Percentiles rank a stretch among this genome's conserved stretches.
These are phyloP conservation scores for Eremophila alpestris DNA, from an alignment of 2,797 vertebrate genomes.

Conservation along the genomic window DNA sequence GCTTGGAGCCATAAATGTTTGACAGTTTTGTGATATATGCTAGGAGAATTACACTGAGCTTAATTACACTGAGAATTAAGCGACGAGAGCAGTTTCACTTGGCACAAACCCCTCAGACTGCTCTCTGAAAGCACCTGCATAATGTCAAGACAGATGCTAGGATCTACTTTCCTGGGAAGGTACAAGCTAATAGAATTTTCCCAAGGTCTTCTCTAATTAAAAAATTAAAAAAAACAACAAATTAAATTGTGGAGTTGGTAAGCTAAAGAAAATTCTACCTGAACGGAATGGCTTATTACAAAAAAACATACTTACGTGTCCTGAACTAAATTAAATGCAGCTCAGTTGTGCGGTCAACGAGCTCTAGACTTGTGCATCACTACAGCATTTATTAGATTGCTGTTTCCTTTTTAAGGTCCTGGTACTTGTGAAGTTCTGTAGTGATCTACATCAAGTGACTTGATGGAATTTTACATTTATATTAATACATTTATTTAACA, in stretches of 20 bases:
- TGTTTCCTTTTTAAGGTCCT: background rate
- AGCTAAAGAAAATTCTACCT: background rate
- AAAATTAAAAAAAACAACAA: background rate
- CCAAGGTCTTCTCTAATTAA: background rate
- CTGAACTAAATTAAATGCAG: conserved; percentile 2
- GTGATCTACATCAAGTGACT: background rate
- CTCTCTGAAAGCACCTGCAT: background rate
- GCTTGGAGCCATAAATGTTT: background rate
- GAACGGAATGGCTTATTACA: background rate
- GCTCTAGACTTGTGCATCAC: conserved; percentile 13
- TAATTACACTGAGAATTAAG: background rate
- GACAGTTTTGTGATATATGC: background rate
- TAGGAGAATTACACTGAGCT: background rate
- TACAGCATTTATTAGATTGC: background rate
- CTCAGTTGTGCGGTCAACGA: fast-evolving
- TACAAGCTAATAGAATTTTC: background rate
- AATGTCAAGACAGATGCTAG: background rate
- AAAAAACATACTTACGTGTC: background rate
- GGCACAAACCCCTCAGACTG: background rate
- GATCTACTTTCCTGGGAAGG: background rate
- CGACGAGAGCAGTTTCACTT: fast-evolving
- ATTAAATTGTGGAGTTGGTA: background rate
- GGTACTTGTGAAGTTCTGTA: background rate
- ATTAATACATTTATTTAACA: background rate
- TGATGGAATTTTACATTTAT: background rate